Percentiles rank a stretch among this genome's conserved stretches.
These are phyloP conservation scores for Microcebus tavaratra DNA, from an alignment of 2,113 vertebrate genomes.

Conservation along the genomic window DNA sequence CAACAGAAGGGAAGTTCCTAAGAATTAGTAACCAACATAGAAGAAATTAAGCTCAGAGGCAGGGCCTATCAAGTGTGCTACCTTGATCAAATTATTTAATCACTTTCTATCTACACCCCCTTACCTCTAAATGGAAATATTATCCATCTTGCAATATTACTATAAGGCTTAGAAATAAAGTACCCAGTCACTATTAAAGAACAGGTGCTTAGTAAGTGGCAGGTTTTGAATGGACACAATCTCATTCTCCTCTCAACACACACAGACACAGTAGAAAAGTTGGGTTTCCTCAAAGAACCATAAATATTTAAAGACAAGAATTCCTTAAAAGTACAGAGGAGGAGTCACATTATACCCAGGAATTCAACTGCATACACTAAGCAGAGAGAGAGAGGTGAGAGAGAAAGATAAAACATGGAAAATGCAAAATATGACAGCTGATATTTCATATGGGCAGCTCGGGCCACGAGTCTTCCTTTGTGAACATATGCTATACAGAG, in stretches of 20 bases:
- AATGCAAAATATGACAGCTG: background rate
- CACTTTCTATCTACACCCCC: background rate
- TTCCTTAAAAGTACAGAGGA: background rate
- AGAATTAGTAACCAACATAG: background rate
- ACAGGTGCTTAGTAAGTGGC: background rate
- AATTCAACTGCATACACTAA: background rate
- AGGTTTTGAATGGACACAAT: background rate
- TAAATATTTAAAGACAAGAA: background rate
- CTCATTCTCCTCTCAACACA: background rate
- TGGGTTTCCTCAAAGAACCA: background rate
- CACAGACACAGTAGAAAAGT: background rate
- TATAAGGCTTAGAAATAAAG: background rate
- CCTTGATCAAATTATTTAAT: background rate
- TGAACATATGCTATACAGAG: background rate
- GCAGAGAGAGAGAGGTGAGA: background rate
- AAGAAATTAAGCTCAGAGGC: constrained; percentile 15
- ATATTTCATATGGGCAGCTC: background rate
- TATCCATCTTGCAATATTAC: background rate
- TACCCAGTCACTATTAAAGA: background rate
- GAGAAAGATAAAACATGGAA: rapidly evolving
- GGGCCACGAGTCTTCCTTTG: background rate
- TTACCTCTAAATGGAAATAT: background rate
- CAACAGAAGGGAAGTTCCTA: background rate
- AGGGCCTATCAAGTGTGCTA: background rate
- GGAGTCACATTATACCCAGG: background rate